Evolutionary conservation across 2,888 invertebrate genomes (phyloP).

Genomic region (Esperia sulphurella): DNA sequence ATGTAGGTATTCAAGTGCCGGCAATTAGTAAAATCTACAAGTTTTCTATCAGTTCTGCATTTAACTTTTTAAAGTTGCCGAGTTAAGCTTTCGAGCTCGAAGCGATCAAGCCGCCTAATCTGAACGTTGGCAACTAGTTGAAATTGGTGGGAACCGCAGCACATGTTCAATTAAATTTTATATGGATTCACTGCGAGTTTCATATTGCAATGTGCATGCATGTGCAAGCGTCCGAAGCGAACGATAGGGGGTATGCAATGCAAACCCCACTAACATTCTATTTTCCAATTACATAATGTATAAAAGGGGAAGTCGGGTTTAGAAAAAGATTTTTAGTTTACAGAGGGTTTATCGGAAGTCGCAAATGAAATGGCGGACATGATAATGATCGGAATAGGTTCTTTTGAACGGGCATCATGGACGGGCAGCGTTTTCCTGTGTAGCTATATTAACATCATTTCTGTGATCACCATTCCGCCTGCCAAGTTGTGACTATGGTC

Average conservation of each 20-base stretch:
- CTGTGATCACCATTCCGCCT: no score
- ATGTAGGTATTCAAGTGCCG: no score
- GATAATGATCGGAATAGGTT: no score
- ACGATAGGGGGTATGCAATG: slow-evolving; percentile 12
- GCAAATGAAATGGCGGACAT: no score
- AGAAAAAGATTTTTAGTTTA: not conserved
- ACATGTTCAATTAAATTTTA: slow-evolving; percentile 59
- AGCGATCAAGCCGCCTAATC: slow-evolving; percentile 28
- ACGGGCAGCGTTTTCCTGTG: no score
- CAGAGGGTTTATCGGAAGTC: no score
- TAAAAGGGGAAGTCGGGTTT: slow-evolving; percentile 7
- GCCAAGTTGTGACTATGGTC: no score
- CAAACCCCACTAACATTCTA: slow-evolving; percentile 17
- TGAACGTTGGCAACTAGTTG: slow-evolving; percentile 18
- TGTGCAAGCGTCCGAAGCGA: slow-evolving; percentile 5
- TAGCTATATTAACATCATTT: no score
- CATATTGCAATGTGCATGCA: slow-evolving; percentile 25
- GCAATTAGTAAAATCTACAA: not conserved
- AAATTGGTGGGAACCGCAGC: slow-evolving; percentile 36
- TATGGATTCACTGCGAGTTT: slow-evolving; percentile 26
- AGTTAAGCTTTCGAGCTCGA: not conserved
- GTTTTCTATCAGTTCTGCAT: not conserved
- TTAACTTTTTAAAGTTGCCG: slow-evolving; percentile 2
- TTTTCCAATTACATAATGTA: slow-evolving; percentile 16
- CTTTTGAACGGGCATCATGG: no score